Evolutionary conservation across 2,888 invertebrate genomes (phyloP).

Genomic region (Amorpha juglandis): DNA sequence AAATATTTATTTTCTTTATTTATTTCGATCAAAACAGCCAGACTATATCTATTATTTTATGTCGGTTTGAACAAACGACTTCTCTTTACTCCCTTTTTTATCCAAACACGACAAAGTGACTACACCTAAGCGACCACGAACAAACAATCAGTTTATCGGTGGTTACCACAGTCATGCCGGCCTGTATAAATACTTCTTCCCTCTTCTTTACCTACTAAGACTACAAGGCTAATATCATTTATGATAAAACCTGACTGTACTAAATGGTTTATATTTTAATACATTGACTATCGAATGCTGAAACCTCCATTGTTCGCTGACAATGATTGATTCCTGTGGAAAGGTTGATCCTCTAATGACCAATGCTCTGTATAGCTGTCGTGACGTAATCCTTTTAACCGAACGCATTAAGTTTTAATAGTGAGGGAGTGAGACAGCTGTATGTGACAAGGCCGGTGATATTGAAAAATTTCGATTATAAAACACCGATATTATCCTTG

Average conservation of each 20-base stretch:
- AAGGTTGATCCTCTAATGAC: constrained; percentile 19
- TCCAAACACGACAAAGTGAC: no score
- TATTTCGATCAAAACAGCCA: no score
- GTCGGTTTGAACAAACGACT: no score
- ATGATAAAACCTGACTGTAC: not conserved
- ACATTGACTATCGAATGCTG: not conserved
- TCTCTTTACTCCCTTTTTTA: no score
- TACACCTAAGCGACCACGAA: no score
- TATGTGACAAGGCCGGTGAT: not conserved
- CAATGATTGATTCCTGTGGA: constrained; percentile 41
- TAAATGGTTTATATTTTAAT: not conserved
- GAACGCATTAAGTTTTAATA: constrained; percentile 11
- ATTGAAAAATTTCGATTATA: not conserved
- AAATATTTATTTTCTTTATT: no score
- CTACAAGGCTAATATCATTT: no score
- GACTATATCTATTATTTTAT: no score
- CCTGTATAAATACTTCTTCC: no score
- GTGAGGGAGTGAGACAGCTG: not conserved
- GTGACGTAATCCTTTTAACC: constrained; percentile 5
- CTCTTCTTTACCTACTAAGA: no score
- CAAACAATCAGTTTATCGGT: no score
- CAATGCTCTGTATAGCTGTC: constrained; percentile 26
- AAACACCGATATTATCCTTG: not conserved
- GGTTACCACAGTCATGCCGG: no score
- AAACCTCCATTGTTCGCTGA: constrained; percentile 37